These are phyloP conservation scores for Dipodomys ordii DNA, from an alignment of 2,113 vertebrate species.

Conservation along the genomic window DNA sequence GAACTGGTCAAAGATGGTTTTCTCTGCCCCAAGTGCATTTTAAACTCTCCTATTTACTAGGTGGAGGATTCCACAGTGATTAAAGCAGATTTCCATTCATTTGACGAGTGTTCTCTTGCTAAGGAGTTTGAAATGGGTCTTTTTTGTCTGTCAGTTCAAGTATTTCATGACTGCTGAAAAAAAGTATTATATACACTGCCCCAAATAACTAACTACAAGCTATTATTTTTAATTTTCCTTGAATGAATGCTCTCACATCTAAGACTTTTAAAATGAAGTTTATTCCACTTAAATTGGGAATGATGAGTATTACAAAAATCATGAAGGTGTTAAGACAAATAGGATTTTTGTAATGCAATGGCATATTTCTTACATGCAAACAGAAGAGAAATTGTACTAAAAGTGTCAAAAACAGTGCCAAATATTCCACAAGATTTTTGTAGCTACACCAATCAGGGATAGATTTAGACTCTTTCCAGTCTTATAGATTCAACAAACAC, in stretches of 20 bases:
- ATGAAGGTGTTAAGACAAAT: slow-evolving; percentile 79
- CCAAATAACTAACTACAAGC: slow-evolving; percentile 1
- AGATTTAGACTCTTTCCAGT: slow-evolving; percentile 25
- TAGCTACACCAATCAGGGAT: slow-evolving; percentile 51
- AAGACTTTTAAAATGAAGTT: slow-evolving; percentile 63
- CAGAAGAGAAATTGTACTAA: slow-evolving; percentile 73
- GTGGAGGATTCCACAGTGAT: neutral
- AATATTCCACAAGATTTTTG: slow-evolving; percentile 56
- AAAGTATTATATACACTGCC: neutral
- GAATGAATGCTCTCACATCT: neutral
- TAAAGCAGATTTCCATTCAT: neutral
- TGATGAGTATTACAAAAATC: slow-evolving; percentile 72
- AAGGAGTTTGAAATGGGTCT: neutral
- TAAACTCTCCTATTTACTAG: neutral
- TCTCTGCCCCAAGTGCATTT: neutral
- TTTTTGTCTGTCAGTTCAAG: neutral
- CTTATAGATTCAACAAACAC: neutral
- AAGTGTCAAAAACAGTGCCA: slow-evolving; percentile 64
- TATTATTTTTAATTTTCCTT: slow-evolving; percentile 28
- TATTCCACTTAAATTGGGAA: slow-evolving; percentile 79
- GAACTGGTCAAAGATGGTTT: neutral
- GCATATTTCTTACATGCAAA: slow-evolving; percentile 66
- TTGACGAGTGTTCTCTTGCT: neutral
- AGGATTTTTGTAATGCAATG: slow-evolving; percentile 58
- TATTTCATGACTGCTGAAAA: slow-evolving; percentile 15